Conservation (phyloP, 2,797 vertebrate species). For the Acomys russatus region DNA sequence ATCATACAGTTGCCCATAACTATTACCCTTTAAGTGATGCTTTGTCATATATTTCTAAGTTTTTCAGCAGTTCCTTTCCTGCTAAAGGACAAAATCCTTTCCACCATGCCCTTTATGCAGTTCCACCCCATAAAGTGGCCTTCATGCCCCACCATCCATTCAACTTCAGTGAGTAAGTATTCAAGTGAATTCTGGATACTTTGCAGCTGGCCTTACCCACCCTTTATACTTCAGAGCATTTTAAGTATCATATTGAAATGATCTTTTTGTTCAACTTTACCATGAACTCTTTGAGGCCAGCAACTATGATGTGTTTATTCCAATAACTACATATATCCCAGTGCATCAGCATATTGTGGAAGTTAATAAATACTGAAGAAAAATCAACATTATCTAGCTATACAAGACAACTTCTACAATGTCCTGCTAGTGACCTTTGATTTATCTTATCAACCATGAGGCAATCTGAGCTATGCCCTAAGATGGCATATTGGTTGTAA, state of each 20-base stretch:
- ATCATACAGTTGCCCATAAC: neutral
- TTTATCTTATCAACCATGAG: neutral
- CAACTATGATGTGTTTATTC: neutral
- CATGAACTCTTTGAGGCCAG: neutral
- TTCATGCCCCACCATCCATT: neutral
- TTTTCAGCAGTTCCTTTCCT: neutral
- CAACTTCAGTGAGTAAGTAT: neutral
- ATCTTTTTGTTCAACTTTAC: constrained; percentile 12
- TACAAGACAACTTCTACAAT: neutral
- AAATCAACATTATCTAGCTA: neutral
- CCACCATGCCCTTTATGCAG: no score
- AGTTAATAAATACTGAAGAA: neutral
- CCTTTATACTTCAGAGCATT: neutral
- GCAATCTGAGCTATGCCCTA: neutral
- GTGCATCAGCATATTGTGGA: neutral
- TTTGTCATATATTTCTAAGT: neutral
- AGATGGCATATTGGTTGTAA: neutral
- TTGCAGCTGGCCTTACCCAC: neutral
- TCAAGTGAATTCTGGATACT: neutral
- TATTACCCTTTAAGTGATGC: neutral
- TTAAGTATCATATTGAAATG: neutral
- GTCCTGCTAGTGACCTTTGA: neutral
- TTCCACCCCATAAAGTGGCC: neutral
- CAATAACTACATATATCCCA: neutral
- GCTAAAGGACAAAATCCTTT: neutral